Percentiles rank a stretch among this genome's conserved stretches.
Conservation (phyloP, 2,888 invertebrate genomes). For the Catocala nupta region DNA sequence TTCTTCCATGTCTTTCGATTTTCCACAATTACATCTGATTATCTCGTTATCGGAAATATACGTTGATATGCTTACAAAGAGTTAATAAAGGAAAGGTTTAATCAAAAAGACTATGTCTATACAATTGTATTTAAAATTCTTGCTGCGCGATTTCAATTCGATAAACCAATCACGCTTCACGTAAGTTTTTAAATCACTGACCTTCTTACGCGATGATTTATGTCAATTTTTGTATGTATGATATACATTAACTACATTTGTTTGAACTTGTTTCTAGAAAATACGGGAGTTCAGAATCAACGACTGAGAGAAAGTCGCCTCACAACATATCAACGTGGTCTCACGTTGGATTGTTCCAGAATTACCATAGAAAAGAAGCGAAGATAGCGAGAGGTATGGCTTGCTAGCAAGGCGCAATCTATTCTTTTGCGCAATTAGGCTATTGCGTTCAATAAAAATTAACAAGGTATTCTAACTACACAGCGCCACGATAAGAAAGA, state of each 20-base stretch:
- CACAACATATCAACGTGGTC: conserved; percentile 4
- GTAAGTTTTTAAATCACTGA: too few species aligned
- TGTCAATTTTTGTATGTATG: too few species aligned
- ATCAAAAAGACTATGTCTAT: too few species aligned
- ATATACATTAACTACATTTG: conserved; percentile 3
- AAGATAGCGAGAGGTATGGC: not conserved
- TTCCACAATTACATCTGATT: conserved; percentile 33
- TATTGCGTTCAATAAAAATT: conserved; percentile 17
- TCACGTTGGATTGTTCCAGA: conserved; percentile 37
- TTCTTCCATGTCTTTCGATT: conserved; percentile 40
- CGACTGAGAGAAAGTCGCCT: conserved; percentile 36
- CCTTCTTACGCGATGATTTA: too few species aligned
- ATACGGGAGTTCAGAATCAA: conserved; percentile 19
- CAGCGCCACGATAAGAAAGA: conserved; percentile 28
- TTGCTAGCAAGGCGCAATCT: not conserved
- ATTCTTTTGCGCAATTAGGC: conserved; percentile 8
- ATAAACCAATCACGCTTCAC: too few species aligned
- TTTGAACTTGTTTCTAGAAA: conserved; percentile 24
- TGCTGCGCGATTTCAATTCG: too few species aligned
- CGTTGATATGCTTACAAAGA: not conserved
- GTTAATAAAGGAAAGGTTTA: too few species aligned
- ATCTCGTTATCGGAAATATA: conserved; percentile 24
- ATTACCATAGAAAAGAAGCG: not conserved
- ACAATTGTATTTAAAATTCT: too few species aligned
- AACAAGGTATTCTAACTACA: conserved; percentile 10